Evolutionary conservation across 2,888 invertebrate species (phyloP).

Genomic region (Mantis religiosa): DNA sequence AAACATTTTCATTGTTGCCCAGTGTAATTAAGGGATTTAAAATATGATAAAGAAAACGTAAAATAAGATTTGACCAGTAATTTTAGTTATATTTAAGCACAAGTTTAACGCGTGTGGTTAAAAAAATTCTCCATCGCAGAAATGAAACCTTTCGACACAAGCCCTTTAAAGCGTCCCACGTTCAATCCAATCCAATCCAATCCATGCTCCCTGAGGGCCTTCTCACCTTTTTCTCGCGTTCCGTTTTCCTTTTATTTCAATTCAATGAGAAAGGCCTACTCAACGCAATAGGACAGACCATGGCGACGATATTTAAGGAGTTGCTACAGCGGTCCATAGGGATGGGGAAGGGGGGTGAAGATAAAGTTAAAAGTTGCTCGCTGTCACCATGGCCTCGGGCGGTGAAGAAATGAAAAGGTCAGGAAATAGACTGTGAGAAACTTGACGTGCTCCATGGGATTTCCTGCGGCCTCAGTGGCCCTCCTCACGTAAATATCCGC

Average conservation of each 20-base stretch:
- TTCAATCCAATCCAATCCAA: neutral
- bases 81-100: too few relatives aligned
- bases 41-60: too few relatives aligned
- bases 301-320: neutral
- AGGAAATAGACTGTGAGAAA: neutral
- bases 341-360: neutral
- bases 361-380: neutral
- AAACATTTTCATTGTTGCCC: too few relatives aligned
- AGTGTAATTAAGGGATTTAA: too few relatives aligned
- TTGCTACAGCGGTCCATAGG: neutral
- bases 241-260: neutral
- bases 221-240: neutral
- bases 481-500: neutral
- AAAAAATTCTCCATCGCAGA: neutral
- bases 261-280: neutral
- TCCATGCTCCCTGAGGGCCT: neutral
- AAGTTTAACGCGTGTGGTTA: neutral
- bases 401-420: neutral
- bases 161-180: neutral
- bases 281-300: neutral
- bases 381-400: neutral
- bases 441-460: neutral
- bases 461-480: neutral
- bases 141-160: neutral
- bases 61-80: too few relatives aligned